Evolutionary conservation across 92 coral and sea anemone genomes (phyloP).

Genomic region (Umimayanthus kanabou): DNA sequence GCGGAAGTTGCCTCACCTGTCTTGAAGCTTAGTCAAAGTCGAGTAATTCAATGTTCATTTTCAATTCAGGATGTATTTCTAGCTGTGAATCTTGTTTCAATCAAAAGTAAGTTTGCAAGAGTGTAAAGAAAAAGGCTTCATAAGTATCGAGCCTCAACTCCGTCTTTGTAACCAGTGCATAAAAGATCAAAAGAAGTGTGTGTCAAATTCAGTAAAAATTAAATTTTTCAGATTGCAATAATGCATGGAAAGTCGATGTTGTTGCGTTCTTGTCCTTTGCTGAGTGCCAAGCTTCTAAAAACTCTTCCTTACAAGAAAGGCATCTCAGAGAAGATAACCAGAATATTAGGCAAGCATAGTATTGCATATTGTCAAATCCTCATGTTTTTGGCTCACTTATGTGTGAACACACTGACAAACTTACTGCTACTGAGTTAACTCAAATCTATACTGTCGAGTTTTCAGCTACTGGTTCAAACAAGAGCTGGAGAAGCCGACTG

Average conservation of each 20-base stretch:
- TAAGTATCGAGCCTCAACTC: slow-evolving; percentile 53
- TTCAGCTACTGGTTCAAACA: slow-evolving; percentile 28
- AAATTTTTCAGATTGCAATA: too few relatives aligned
- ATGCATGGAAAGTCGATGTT: too few relatives aligned
- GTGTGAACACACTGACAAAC: slow-evolving; percentile 23
- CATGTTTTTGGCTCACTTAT: slow-evolving; percentile 19
- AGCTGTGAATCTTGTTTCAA: slow-evolving; percentile 53
- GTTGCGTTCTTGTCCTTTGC: too few relatives aligned
- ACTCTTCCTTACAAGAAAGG: too few relatives aligned
- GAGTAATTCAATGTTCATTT: slow-evolving; percentile 45
- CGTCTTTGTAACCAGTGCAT: slow-evolving; percentile 46
- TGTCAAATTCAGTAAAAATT: background rate
- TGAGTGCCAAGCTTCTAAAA: too few relatives aligned
- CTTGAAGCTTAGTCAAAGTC: slow-evolving; percentile 56
- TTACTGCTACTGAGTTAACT: slow-evolving; percentile 5
- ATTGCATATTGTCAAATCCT: background rate
- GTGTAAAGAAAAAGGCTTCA: slow-evolving; percentile 48
- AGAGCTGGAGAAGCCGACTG: slow-evolving; percentile 19
- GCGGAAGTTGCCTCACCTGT: slow-evolving; percentile 51
- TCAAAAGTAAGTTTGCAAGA: slow-evolving; percentile 48
- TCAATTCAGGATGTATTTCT: slow-evolving; percentile 45
- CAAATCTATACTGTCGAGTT: slow-evolving; percentile 19
- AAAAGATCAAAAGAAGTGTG: slow-evolving; percentile 44
- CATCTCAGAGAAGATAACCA: too few relatives aligned
- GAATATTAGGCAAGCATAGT: too few relatives aligned